Evolutionary conservation across 1,140 invertebrate species (phyloP).

Genomic region (Gryon sp.): DNA sequence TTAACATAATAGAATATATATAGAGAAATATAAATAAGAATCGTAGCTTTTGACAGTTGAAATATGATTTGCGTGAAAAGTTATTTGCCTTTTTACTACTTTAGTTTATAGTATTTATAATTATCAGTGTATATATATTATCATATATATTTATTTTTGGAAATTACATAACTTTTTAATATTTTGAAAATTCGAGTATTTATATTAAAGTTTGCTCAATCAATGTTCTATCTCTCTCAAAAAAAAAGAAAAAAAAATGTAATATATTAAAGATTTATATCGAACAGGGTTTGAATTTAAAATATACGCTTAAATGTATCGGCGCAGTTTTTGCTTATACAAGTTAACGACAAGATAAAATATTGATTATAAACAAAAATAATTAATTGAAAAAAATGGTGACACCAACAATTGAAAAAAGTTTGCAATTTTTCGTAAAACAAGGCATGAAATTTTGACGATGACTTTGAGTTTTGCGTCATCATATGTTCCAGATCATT

Average conservation of each 20-base stretch:
- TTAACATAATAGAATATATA: not conserved
- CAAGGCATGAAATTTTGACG: slow-evolving; percentile 26
- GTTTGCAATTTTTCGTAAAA: slow-evolving; percentile 23
- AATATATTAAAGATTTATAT: slow-evolving; percentile 59
- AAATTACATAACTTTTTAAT: not conserved
- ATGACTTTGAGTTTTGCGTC: slow-evolving; percentile 11
- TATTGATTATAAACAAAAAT: slow-evolving; percentile 37
- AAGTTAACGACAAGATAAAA: too few species aligned
- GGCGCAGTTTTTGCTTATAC: slow-evolving; percentile 59
- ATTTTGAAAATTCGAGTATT: not conserved
- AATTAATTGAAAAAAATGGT: slow-evolving; percentile 29
- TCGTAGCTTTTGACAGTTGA: not conserved
- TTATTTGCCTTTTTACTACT: too few species aligned
- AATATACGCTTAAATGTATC: slow-evolving; percentile 61
- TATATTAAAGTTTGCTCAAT: too few species aligned
- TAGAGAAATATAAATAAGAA: not conserved
- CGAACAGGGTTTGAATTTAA: slow-evolving; percentile 69
- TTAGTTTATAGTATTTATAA: too few species aligned
- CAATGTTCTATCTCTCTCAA: too few species aligned
- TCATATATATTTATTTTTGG: too few species aligned
- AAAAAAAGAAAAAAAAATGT: not conserved
- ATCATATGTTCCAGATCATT: slow-evolving; percentile 15
- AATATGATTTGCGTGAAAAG: not conserved
- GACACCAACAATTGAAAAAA: slow-evolving; percentile 46
- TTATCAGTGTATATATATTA: too few species aligned